Base-by-base conservation (phyloP, 2,888 invertebrate genomes). In the Acronicta psi region DNA sequence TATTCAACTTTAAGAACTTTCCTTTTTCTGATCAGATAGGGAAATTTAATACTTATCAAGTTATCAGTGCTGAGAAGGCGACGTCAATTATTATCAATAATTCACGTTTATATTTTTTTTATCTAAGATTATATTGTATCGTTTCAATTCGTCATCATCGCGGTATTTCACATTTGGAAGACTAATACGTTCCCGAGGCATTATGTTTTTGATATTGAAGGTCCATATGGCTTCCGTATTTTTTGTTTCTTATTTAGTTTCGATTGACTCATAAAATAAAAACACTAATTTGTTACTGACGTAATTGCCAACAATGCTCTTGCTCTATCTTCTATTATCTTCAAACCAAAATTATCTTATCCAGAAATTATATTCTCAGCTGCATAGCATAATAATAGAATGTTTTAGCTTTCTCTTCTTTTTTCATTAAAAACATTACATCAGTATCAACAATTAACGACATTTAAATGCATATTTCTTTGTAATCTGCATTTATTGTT, bases 111-210 rank as follows among this genome's bases (percentile, higher is more conserved):
- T 79, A 81, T 84, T 84, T 86, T 84, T 85, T 84, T 83, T 84
- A 85, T 82, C 76, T 79, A 86, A 84, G 79, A 82, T 79, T 85
- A 85, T 88, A 85, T 88, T 85, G 87, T 89, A 88, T 87, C 87
- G 90, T 90, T 89, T 86, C 84, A 89, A 91, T 91, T 91, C 89
- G 89, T 87, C 85, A 83, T 87, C 85, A 87, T 87, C 90, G 80
- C 79, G 83, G 79, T 84, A 84, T 84, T 80, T 88, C 85, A 84
- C 87, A 81, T 86, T 86, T 83, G 74, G 90, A 86, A 90, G 90
- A 89, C 86, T 86, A 87, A 90, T 87, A 83, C 72, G 79, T 74
- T 82, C 82, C 77, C 80, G 79, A 75, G 81, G 82, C 78, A 79
- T 83, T 81, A 84, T 70, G 81, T 85, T 62, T 84, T 84, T 83